Evolutionary conservation across 1,140 invertebrate species (phyloP), one percentile per base, ranked within the genome.

Genomic region (Monochamus saltuarius): DNA sequence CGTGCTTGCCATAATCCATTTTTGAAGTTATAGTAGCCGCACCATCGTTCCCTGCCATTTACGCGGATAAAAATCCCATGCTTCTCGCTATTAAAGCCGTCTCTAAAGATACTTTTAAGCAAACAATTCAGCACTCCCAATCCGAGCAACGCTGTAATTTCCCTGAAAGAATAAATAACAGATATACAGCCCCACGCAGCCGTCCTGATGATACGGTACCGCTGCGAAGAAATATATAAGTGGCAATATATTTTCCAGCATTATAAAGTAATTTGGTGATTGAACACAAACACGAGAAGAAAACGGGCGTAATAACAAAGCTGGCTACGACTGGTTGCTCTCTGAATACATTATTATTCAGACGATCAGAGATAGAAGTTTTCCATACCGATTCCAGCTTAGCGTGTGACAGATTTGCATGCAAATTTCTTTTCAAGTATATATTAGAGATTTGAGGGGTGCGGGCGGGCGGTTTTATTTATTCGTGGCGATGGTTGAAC

Each of bases 341-440:
- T 66, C 61, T 63, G 61, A 70, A 68, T 68, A 66, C 66, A 71
- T 71, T 72, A 72, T 72, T 72, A 72, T 72, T 70, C 68, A 70
- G 66, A 70, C 68, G 70, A 70, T 72, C 70, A 66, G 68, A 65
- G 68, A 66, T 66, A 72, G 67, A 70, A 72, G 49, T 69, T 72
- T 72, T 69, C 70, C 66, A 66, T 69, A 68, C 68, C 68, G 70
- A 70, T 67, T 72, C 60, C 43, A 64, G 70, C 68, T 72, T 71
- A 70, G 70, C 67, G 65, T 68, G 69, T 71, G 70, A 67, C 68
- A 72, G 70, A 72, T 72, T 72, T 70, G 67, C 68, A 72, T 72
- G 70, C 70, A 72, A 72, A 72, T 72, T 72, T 72, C 70, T 72
- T 72, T 70, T 62, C 65, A 67, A 70, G 60, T 72, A 68, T 66